Evolutionary conservation across 2,113 vertebrate genomes (phyloP), one percentile per base, ranked within the genome.

Genomic region (Equus quagga): DNA sequence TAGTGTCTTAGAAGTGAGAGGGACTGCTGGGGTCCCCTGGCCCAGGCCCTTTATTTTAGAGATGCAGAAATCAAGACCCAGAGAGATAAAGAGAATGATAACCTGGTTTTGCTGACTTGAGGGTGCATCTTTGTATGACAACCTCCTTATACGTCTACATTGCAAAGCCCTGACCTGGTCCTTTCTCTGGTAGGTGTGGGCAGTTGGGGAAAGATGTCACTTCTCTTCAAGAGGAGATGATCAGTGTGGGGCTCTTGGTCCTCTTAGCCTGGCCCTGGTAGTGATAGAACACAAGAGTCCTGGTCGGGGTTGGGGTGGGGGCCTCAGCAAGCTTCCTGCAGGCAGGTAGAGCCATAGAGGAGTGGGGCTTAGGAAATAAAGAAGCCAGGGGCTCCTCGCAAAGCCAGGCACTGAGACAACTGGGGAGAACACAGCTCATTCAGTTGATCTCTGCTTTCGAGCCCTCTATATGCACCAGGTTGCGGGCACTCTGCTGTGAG

Each of bases 401-500:
- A 8, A 56, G 33, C 23, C 19, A 62, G 41, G 19, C 5, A 58
- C 33, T 33, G 44, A 49, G 26, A n/a, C 12, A 72, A 36, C 1
- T 0, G 14, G 54, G 13, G n/a, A 58, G 62, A 41, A 9, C 2
- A 12, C 6, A 62, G 58, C 72, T 79, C 21, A 33, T 9, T 13
- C 10, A 0, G 21, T 24, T 10, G 31, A 11, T 19, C 49, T 13
- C 51, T 10, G 49, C 58, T 49, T 49, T 36, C 0, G 1, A 90
- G 56, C 31, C 49, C 33, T 2, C 7, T 44, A 41, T 41, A 3
- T 13, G 4, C 33, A 31, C 18, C 70, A 69, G 81, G 15, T 58
- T 0, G 0, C 1, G 13, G 8, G 28, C 28, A 28, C 12, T 17
- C 15, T 1, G 46, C 60, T 5, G 3, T 4, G 12, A 36, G 33